A percentile compares a stretch with the other conserved stretches of the same genome.
These are phyloP conservation scores for Spatulosminthurus flaviceps DNA, from an alignment of 2,888 invertebrate genomes.

Conservation along the genomic window DNA sequence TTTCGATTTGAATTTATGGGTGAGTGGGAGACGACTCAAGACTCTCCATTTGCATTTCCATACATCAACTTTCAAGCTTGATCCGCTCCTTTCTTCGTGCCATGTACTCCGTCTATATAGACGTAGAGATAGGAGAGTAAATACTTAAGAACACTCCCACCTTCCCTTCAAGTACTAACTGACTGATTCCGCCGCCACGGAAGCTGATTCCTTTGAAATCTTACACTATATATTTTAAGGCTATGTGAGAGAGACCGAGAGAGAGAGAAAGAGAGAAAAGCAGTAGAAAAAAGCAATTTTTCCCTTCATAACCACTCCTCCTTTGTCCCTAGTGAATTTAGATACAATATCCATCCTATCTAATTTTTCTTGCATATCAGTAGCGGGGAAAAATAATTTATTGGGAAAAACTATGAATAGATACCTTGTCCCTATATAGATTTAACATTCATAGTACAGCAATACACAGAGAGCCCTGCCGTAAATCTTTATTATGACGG, in stretches of 20 bases:
- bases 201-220: background rate
- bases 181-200: background rate
- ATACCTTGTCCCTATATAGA: background rate
- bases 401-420: background rate
- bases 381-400: slow-evolving; percentile 4
- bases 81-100: background rate
- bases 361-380: background rate
- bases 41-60: slow-evolving; percentile 29
- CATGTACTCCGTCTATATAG: background rate
- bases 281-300: slow-evolving; percentile 12
- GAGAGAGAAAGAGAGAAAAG: background rate
- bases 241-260: too few species aligned
- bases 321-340: background rate
- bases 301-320: background rate
- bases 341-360: background rate
- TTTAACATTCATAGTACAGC: too few species aligned
- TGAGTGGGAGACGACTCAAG: background rate
- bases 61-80: background rate
- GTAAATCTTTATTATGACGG: background rate
- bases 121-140: background rate
- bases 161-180: background rate
- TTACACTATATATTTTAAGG: too few species aligned
- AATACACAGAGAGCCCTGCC: too few species aligned
- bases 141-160: background rate
- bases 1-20: slow-evolving; percentile 23